Evolutionary conservation across 2,113 vertebrate species (phyloP).

Genomic region (Mus musculus): GRCm39 chr7:108787501-108788000

Average conservation of each 20-base stretch:
- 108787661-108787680: neutral
- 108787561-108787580: neutral
- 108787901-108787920: too few species aligned
- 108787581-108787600: neutral
- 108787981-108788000: neutral
- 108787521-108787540: neutral
- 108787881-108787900: neutral
- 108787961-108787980: neutral
- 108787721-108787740: neutral
- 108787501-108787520: constrained; percentile 5
- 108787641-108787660: neutral
- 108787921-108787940: neutral
- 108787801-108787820: neutral
- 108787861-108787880: neutral
- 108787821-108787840: constrained; percentile 29
- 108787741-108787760: neutral
- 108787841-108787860: neutral
- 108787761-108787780: neutral
- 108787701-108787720: neutral
- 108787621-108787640: neutral
- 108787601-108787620: neutral
- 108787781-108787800: constrained; percentile 26
- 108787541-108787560: neutral
- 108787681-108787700: neutral
- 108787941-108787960: neutral